These are phyloP conservation scores for Dendrocincla fuliginosa DNA, from an alignment of 2,797 vertebrate species.

Conservation along the genomic window DNA sequence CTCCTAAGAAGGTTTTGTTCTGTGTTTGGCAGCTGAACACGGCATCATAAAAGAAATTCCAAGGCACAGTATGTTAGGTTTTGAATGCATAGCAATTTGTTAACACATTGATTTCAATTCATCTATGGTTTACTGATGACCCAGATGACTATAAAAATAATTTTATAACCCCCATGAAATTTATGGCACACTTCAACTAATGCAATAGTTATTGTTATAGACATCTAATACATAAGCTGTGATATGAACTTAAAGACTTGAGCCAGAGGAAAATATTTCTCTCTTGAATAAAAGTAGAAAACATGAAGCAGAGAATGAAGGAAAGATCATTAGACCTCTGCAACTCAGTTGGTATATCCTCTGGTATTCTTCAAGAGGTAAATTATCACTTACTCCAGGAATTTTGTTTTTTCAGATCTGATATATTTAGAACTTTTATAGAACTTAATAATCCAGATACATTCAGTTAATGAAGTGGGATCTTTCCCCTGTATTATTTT, in stretches of 20 bases:
- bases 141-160: not conserved
- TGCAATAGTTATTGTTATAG: not conserved
- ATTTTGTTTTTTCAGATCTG: not conserved
- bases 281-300: not conserved
- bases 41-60: not conserved
- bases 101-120: not conserved
- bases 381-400: not conserved
- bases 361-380: not conserved
- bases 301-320: not conserved
- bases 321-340: not conserved
- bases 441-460: not conserved
- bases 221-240: not conserved
- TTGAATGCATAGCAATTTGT: not conserved
- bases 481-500: not conserved
- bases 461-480: not conserved
- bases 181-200: not conserved
- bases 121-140: not conserved
- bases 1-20: not conserved
- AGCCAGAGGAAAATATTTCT: not conserved
- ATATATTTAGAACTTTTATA: not conserved
- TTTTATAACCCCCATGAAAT: not conserved
- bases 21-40: not conserved
- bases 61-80: not conserved
- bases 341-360: not conserved
- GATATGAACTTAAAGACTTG: not conserved